Evolutionary conservation across 92 coral and sea anemone genomes (phyloP).

Genomic region (Zoanthus solanderi): DNA sequence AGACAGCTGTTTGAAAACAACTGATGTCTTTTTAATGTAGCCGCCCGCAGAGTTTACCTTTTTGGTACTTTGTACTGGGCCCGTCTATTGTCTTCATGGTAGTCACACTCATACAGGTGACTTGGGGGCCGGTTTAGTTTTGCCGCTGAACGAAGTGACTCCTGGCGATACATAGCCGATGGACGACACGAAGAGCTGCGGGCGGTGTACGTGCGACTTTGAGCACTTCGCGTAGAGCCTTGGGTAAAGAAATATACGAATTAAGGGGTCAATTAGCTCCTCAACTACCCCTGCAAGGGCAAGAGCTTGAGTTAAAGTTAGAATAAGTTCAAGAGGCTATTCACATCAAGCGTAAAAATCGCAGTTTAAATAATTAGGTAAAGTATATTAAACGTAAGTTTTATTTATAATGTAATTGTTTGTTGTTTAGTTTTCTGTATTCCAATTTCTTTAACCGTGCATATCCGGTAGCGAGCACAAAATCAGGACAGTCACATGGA

Average conservation of each 20-base stretch:
- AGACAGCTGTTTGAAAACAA: too few species aligned
- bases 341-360: too few species aligned
- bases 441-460: too few species aligned
- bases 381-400: too few species aligned
- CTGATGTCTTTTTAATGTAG: too few species aligned
- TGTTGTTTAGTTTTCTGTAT: too few species aligned
- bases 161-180: slow-evolving; percentile 78
- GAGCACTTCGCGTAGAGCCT: slow-evolving; percentile 83
- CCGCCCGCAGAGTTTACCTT: slow-evolving; percentile 1
- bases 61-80: slow-evolving; percentile 7
- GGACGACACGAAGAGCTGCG: slow-evolving; percentile 91
- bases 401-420: too few species aligned
- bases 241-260: not conserved
- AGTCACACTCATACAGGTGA: slow-evolving; percentile 78
- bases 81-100: slow-evolving; percentile 51
- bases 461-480: too few species aligned
- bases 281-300: not conserved
- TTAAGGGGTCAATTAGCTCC: not conserved
- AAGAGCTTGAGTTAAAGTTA: not conserved
- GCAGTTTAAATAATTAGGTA: too few species aligned
- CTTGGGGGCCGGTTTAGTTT: slow-evolving; percentile 87
- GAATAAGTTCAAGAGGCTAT: too few species aligned
- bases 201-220: slow-evolving; percentile 75
- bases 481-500: too few species aligned
- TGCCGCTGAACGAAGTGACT: slow-evolving; percentile 78